A percentile compares a stretch with the other conserved stretches of the same genome.
phyloP scores from a whole-genome alignment of 2,888 invertebrate species.

The Bombylius major region DNA sequence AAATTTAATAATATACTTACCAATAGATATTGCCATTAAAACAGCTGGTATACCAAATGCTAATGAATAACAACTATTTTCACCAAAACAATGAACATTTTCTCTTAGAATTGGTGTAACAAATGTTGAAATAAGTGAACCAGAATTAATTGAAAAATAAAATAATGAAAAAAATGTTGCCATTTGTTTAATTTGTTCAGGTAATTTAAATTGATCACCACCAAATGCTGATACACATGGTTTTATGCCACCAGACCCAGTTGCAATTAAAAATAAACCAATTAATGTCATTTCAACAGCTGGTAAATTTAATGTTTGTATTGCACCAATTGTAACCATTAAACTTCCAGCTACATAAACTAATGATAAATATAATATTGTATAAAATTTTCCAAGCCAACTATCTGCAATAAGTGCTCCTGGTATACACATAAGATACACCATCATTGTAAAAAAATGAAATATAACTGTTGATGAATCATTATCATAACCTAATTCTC shows the following conservation, averaged over 20 bases:
- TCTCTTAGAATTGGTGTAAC: conserved; percentile 61
- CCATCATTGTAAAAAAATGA: conserved; percentile 59
- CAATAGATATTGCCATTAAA: conserved; percentile 54
- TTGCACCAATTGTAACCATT: conserved; percentile 47
- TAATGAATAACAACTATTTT: conserved; percentile 53
- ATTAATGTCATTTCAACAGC: conserved; percentile 44
- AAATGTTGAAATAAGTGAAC: conserved; percentile 58
- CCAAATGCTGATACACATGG: conserved; percentile 74
- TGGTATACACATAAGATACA: conserved; percentile 62
- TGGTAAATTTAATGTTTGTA: conserved; percentile 41
- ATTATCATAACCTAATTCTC: conserved; percentile 48
- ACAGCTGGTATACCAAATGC: conserved; percentile 68
- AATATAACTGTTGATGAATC: conserved; percentile 59
- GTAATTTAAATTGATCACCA: conserved; percentile 61
- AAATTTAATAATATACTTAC: conserved; percentile 37
- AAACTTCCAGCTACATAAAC: conserved; percentile 60
- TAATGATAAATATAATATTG: conserved; percentile 58
- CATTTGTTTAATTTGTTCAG: conserved; percentile 50
- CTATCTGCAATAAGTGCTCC: conserved; percentile 73
- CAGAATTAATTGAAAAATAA: conserved; percentile 55
- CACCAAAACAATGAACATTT: conserved; percentile 50
- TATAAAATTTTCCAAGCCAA: conserved; percentile 65
- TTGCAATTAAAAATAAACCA: conserved; percentile 54
- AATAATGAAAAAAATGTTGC: conserved; percentile 63
- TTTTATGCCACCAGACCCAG: conserved; percentile 73